Base-by-base conservation (phyloP, 2,797 vertebrate species). In the Xerus rutilus region DNA sequence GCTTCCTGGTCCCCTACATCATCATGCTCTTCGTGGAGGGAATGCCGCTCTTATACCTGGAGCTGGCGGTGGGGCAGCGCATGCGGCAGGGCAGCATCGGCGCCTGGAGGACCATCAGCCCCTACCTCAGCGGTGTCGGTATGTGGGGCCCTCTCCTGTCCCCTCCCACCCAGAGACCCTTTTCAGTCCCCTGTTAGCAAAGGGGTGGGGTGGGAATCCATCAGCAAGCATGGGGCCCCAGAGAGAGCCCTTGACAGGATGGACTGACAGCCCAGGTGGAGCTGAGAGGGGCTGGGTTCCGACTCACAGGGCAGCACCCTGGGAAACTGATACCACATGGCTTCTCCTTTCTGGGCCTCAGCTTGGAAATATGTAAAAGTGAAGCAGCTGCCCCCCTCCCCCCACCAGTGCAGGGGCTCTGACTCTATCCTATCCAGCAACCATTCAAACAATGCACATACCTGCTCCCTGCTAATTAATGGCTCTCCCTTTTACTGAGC, bases 91-190 rank as follows among this genome's bases (percentile, higher is more conserved):
- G 99, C 64, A 99, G 99, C 98, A 99, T 99, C 0, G 99, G 99
- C 0, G 99, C 99, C 7, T 99, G 99, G 99, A 99, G 97, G 2
- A 97, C 98, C 25, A 99, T 99, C 96, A 99, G 98, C 96, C 99
- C 99, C 14, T 99, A 99, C 97, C 98, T 99, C 79, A 98, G 99
- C 0, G 99, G 99, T 2, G 97, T 99, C 0, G 99, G 99, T 99
- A 98, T 2, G 99, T 98, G 89, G 47, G 9, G 11, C 12, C 4
- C 72, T 62, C 49, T 23, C 57, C 23, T 3, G 28, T 8, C 59
- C n/a, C 39, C 25, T 28, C 52, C 64, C 28, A 4, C 21, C 9
- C 28, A 70, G 90, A 30, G 21, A 30, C 3, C 15, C 25, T 20
- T 17, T 2, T 2, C 45, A 32, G 30, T 8, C 1, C n/a, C 69